Percentiles rank a stretch among this genome's conserved stretches.
phyloP scores from a whole-genome alignment of 2,888 invertebrate species.

The Notocelia uddmanniana region DNA sequence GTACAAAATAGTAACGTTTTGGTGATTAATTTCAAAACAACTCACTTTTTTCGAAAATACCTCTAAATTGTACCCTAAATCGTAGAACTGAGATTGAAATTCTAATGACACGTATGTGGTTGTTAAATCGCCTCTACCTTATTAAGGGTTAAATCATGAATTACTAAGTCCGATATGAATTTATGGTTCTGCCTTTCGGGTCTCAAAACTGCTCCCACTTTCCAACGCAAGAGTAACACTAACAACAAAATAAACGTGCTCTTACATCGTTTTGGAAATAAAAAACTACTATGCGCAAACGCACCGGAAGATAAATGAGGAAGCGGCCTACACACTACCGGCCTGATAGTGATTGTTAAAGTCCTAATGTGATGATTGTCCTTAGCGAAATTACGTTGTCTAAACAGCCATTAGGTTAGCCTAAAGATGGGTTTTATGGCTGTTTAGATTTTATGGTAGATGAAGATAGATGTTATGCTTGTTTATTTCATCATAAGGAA shows the following conservation, averaged over 20 bases:
- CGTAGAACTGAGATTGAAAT: too few relatives aligned
- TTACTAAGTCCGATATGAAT: too few relatives aligned
- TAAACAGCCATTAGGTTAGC: conserved; percentile 26
- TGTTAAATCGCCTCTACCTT: too few relatives aligned
- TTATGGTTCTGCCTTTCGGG: background rate
- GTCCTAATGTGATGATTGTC: conserved; percentile 13
- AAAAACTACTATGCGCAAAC: background rate
- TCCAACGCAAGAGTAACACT: background rate
- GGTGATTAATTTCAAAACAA: too few relatives aligned
- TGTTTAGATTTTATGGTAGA: conserved; percentile 23
- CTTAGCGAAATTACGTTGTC: conserved; percentile 20
- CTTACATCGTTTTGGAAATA: background rate
- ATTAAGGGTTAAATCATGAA: too few relatives aligned
- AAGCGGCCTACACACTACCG: conserved; percentile 28
- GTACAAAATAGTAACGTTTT: too few relatives aligned
- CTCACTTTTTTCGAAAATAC: too few relatives aligned
- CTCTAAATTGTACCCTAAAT: too few relatives aligned
- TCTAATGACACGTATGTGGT: too few relatives aligned
- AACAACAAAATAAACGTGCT: background rate
- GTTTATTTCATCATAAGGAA: conserved; percentile 4
- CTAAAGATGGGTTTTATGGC: conserved; percentile 8
- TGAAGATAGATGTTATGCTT: background rate
- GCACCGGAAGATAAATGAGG: conserved; percentile 12
- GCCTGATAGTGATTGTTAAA: conserved; percentile 13
- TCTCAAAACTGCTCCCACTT: background rate